Evolutionary conservation across 2,797 vertebrate genomes (phyloP).

Genomic region (Ptychobarbus kaznakovi): DNA sequence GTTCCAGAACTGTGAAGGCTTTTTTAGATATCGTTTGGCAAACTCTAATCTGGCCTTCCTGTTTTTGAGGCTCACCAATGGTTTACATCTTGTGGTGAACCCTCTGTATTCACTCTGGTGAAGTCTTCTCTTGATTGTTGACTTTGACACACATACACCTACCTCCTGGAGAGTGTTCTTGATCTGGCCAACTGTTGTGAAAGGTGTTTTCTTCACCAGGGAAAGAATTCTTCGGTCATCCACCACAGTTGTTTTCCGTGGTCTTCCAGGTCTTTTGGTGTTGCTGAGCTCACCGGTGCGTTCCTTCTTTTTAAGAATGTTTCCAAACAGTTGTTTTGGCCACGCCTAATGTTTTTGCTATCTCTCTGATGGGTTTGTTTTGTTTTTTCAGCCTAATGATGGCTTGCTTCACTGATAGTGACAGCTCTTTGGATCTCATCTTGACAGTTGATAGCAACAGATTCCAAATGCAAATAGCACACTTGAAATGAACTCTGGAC

Average conservation of each 20-base stretch:
- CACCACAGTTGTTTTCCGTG: conserved; percentile 59
- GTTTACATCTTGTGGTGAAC: not conserved
- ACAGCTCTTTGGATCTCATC: conserved; percentile 51
- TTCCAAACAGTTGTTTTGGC: no score
- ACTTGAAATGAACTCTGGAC: conserved; percentile 42
- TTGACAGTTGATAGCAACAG: conserved; percentile 53
- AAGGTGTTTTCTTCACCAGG: conserved; percentile 53
- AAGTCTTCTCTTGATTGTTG: conserved; percentile 26
- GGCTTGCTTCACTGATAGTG: conserved; percentile 56
- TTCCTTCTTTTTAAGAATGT: not conserved
- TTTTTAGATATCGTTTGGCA: no score
- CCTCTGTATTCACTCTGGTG: conserved; percentile 30
- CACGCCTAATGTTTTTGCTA: not conserved
- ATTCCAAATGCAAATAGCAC: conserved; percentile 51
- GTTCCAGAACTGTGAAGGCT: no score
- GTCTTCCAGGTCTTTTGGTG: conserved; percentile 56
- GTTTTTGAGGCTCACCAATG: not conserved
- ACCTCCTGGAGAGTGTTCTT: conserved; percentile 50
- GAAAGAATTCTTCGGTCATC: conserved; percentile 56
- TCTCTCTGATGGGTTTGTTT: conserved; percentile 52
- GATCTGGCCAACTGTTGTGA: conserved; percentile 50
- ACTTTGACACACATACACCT: conserved; percentile 43
- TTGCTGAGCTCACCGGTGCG: conserved; percentile 49
- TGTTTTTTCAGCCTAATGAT: conserved; percentile 55
- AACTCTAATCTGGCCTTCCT: no score